These are phyloP conservation scores for Trichopoda pennipes DNA, from an alignment of 2,888 invertebrate genomes.

Conservation along the genomic window DNA sequence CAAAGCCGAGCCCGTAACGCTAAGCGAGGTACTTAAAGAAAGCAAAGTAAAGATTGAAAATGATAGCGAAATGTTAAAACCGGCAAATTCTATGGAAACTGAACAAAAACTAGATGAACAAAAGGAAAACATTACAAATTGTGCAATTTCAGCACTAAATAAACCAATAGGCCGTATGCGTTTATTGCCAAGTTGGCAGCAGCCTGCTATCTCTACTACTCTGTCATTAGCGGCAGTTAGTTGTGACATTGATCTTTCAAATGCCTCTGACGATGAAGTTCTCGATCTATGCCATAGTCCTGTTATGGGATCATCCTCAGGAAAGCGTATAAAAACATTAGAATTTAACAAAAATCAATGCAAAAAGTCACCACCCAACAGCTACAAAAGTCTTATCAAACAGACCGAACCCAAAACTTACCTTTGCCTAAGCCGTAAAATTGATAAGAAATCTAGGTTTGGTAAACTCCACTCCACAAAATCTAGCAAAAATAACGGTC, in stretches of 20 bases:
- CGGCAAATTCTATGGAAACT: neutral
- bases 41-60: constrained; percentile 63
- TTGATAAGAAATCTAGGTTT: constrained; percentile 76
- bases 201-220: constrained; percentile 15
- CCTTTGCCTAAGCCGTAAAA: constrained; percentile 77
- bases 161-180: constrained; percentile 65
- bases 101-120: constrained; percentile 2
- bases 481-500: constrained; percentile 69
- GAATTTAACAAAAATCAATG: constrained; percentile 73
- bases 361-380: constrained; percentile 79
- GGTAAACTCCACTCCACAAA: constrained; percentile 74
- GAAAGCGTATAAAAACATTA: constrained; percentile 77
- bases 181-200: constrained; percentile 64
- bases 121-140: neutral
- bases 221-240: constrained; percentile 55
- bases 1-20: constrained; percentile 75
- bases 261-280: constrained; percentile 70
- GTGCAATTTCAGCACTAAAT: neutral
- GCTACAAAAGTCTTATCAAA: constrained; percentile 81
- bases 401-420: constrained; percentile 80
- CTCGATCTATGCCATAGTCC: constrained; percentile 71
- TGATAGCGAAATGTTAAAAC: constrained; percentile 54
- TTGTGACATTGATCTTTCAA: constrained; percentile 69
- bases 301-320: constrained; percentile 48
- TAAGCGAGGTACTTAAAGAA: constrained; percentile 58